phyloP scores from a whole-genome alignment of 1,140 invertebrate genomes.

The Magallana angulata region DNA sequence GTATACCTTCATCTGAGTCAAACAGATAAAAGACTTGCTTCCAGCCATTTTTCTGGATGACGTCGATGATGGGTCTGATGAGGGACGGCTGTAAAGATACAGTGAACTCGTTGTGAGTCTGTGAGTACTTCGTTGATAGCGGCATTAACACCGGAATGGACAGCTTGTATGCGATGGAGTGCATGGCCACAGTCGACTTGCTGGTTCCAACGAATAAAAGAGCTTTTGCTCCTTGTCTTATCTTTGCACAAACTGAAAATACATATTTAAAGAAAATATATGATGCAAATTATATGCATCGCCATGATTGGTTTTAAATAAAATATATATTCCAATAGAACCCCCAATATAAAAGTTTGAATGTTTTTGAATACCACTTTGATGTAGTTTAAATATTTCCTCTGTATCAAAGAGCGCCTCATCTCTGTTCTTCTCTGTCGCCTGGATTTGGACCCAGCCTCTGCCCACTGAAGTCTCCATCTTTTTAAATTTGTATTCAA shows the following conservation, averaged over 20 bases:
- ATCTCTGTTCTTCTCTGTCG: neutral
- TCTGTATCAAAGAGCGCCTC: neutral
- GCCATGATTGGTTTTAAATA: too few relatives aligned
- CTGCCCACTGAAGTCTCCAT: constrained; percentile 7
- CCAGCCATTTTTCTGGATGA: constrained; percentile 50
- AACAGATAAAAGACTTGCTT: constrained; percentile 49
- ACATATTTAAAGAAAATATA: too few relatives aligned
- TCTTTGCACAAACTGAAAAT: constrained; percentile 17
- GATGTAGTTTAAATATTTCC: neutral
- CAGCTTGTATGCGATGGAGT: constrained; percentile 36
- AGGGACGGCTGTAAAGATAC: constrained; percentile 49
- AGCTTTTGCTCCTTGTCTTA: neutral
- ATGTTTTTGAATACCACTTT: neutral
- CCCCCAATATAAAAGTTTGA: too few relatives aligned
- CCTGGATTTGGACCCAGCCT: neutral
- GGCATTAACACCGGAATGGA: constrained; percentile 37
- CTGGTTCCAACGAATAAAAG: constrained; percentile 27
- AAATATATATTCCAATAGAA: too few relatives aligned
- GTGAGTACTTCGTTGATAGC: neutral
- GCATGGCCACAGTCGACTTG: constrained; percentile 38
- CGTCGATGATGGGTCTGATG: constrained; percentile 46
- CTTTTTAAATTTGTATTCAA: neutral
- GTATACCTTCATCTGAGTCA: constrained; percentile 50
- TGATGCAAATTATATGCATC: too few relatives aligned
- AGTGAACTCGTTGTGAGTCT: neutral